Evolutionary conservation across 2,113 vertebrate genomes (phyloP).

Genomic region (Rhineura floridana): DNA sequence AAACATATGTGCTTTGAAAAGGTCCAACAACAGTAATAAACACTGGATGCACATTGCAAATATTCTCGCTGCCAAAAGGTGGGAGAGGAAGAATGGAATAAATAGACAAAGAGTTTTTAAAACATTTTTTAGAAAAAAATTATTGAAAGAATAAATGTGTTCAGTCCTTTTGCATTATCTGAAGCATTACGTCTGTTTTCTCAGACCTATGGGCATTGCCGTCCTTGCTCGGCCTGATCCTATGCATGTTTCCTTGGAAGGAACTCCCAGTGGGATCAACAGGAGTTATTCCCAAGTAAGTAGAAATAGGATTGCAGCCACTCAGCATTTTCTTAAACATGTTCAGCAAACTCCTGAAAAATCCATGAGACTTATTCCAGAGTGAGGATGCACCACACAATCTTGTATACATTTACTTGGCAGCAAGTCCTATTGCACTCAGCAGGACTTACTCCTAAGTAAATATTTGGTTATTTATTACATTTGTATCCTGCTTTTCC

Average conservation of each 20-base stretch:
- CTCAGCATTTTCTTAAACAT: not conserved
- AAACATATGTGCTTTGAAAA: slow-evolving; percentile 69
- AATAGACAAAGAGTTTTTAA: not conserved
- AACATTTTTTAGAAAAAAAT: not conserved
- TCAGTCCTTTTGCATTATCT: slow-evolving; percentile 41
- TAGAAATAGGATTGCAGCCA: not conserved
- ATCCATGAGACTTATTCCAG: not conserved
- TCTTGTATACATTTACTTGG: too few relatives aligned
- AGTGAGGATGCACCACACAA: too few relatives aligned
- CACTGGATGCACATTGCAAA: slow-evolving; percentile 56
- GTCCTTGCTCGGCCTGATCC: not conserved
- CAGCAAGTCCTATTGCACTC: too few relatives aligned
- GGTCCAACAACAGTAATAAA: slow-evolving; percentile 57
- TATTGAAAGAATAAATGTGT: slow-evolving; percentile 27
- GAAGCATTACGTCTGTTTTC: slow-evolving; percentile 54
- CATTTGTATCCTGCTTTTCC: too few relatives aligned
- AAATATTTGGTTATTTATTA: too few relatives aligned
- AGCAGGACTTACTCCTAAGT: too few relatives aligned
- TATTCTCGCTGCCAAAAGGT: slow-evolving; percentile 39
- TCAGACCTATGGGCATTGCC: slow-evolving; percentile 8
- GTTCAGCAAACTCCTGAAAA: not conserved
- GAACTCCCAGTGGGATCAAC: too few relatives aligned
- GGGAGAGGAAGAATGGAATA: not conserved
- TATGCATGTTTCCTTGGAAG: not conserved
- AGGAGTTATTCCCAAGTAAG: not conserved